Evolutionary conservation across 2,797 vertebrate genomes (phyloP), one percentile per base, ranked within the genome.

Genomic region (Hephaestus fuliginosus): DNA sequence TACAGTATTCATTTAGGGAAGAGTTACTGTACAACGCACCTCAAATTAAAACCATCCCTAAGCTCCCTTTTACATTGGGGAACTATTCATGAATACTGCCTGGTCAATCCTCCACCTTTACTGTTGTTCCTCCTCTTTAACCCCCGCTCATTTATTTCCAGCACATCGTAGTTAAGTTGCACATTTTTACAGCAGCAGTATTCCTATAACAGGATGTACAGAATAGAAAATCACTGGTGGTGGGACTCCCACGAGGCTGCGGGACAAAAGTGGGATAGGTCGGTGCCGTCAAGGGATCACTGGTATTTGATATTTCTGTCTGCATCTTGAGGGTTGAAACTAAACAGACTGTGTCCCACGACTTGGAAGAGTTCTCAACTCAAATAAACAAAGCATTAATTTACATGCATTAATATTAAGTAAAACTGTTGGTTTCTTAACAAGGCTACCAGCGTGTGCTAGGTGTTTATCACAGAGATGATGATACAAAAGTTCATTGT

Each of bases 341-440:
- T 22, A 86, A 92, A 92, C 84, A 89, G 83, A 84, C 82, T 69
- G 79, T n/a, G 83, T 88, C 86, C 78, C 88, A 61, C 10, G 78
- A 88, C 81, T 90, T 86, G 74, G 85, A 88, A 86, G 88, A 87
- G 82, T 91, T 92, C 84, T 86, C 74, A 65, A 76, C 85, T 87
- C 85, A 90, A 88, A 93, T 87, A 95, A 95, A 95, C 94, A 95
- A 93, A 94, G 92, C 91, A 95, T 94, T 90, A 0, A 95, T 96
- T 95, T 94, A 81, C 94, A 95, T 95, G 20, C 72, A 95, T 96
- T 94, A 95, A 95, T 93, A 93, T 67, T 87, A 86, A 94, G 88
- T 67, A 72, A 92, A 91, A 86, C 46, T 70, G 78, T 81, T 84
- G 76, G 78, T 89, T 89, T 90, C 86, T 82, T 84, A 88, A 87